Evolutionary conservation across 2,888 invertebrate species (phyloP).

Genomic region (Nomada ruficornis): DNA sequence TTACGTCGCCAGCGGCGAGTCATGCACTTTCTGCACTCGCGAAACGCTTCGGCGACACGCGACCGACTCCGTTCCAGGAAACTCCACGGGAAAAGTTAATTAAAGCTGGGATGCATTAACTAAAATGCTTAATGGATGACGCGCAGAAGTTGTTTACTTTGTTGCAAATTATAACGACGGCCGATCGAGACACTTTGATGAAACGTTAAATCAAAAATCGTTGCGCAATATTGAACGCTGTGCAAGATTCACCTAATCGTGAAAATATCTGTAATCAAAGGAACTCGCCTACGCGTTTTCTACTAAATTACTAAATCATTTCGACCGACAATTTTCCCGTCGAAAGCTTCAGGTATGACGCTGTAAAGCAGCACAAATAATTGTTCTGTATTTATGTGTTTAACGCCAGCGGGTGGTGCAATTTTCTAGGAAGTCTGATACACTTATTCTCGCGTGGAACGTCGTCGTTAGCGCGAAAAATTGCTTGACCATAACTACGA

Average conservation of each 20-base stretch:
- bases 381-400: no score
- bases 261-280: no score
- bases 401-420: conserved; percentile 20
- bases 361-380: not conserved
- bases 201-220: no score
- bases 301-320: no score
- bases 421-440: conserved; percentile 47
- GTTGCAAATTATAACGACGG: no score
- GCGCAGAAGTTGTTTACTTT: not conserved
- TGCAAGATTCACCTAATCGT: no score
- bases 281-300: no score
- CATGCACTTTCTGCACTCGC: conserved; percentile 2
- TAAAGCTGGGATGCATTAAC: not conserved
- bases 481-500: conserved; percentile 50
- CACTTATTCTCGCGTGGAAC: conserved; percentile 27
- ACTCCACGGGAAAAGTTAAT: conserved; percentile 19
- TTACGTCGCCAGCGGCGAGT: conserved; percentile 24
- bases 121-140: not conserved
- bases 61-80: conserved; percentile 13
- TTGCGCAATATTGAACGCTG: no score
- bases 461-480: conserved; percentile 59
- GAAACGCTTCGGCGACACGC: conserved; percentile 19
- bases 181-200: no score
- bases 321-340: no score
- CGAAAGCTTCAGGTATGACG: no score